These are phyloP conservation scores for Eugnorisma glareosa DNA, from an alignment of 2,888 invertebrate genomes.

Conservation along the genomic window DNA sequence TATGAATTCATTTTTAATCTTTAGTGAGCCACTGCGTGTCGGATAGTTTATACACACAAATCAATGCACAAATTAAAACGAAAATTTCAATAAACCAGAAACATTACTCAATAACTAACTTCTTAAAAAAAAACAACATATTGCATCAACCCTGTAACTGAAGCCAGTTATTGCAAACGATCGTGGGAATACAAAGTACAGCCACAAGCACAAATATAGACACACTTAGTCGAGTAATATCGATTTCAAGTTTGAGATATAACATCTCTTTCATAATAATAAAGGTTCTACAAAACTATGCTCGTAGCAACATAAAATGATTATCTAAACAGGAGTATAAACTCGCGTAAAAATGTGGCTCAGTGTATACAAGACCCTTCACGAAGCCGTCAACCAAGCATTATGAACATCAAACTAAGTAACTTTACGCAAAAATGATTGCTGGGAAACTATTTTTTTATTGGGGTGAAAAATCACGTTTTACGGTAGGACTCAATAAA, in stretches of 20 bases:
- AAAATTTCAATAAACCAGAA: constrained; percentile 22
- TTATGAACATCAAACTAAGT: too few species aligned
- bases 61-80: background rate
- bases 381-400: too few species aligned
- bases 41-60: background rate
- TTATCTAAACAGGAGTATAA: background rate
- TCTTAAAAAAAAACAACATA: constrained; percentile 18
- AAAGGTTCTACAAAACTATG: too few species aligned
- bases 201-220: background rate
- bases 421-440: too few species aligned
- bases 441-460: too few species aligned
- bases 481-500: too few species aligned
- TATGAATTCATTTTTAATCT: too few species aligned
- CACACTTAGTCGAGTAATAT: background rate
- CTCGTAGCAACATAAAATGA: too few species aligned
- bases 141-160: constrained; percentile 2
- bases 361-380: too few species aligned
- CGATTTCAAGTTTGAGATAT: background rate
- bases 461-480: too few species aligned
- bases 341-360: background rate
- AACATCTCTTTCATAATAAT: too few species aligned
- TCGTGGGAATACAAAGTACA: constrained; percentile 5
- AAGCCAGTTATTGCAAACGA: constrained; percentile 20
- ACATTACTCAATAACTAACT: constrained; percentile 13
- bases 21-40: too few species aligned